Evolutionary conservation across 2,113 vertebrate species (phyloP).

Genomic region (Megaceryle torquata): DNA sequence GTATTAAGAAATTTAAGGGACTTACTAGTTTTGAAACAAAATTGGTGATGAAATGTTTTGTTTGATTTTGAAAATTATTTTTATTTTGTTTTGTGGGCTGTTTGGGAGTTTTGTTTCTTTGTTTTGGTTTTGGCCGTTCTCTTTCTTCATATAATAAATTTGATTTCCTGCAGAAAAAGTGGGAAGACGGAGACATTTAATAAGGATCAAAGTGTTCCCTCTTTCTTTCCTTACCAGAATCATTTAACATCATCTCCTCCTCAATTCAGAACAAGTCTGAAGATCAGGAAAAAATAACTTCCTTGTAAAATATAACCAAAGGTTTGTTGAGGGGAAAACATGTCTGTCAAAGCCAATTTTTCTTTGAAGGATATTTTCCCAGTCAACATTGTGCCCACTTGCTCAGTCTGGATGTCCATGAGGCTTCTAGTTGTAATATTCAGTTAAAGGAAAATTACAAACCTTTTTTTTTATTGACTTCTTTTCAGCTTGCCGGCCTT

Average conservation of each 20-base stretch:
- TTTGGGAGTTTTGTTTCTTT: background rate
- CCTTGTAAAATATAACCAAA: background rate
- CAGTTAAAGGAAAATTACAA: background rate
- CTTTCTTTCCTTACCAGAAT: background rate
- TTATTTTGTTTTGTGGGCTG: background rate
- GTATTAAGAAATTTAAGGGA: background rate
- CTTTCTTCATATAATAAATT: background rate
- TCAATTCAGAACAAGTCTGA: background rate
- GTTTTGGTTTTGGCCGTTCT: background rate
- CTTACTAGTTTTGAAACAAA: background rate
- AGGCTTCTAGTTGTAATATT: background rate
- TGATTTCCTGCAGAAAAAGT: background rate
- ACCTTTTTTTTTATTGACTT: background rate
- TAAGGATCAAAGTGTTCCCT: background rate
- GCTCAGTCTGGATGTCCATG: background rate
- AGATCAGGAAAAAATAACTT: background rate
- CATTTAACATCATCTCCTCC: background rate
- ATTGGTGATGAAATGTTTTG: background rate
- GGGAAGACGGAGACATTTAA: background rate
- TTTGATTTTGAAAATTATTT: background rate
- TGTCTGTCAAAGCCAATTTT: background rate
- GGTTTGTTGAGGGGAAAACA: background rate
- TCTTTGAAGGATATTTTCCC: background rate
- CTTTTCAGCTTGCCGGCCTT: conserved; percentile 85
- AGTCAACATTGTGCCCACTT: background rate